Base-by-base conservation (phyloP, 2,888 invertebrate species). In the Esperia sulphurella region DNA sequence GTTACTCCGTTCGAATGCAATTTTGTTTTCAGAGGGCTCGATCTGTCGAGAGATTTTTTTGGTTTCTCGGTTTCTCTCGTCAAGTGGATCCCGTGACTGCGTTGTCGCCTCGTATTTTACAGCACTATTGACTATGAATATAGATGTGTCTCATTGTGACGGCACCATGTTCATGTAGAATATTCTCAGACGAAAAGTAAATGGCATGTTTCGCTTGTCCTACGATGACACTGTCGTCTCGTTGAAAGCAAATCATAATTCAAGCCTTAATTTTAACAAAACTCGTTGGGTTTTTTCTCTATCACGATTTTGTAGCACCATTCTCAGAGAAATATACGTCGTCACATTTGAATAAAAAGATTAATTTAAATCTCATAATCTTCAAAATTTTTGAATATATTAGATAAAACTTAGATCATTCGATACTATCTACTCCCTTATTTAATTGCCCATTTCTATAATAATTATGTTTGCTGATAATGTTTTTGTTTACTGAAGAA, bases 101-200 rank as follows among this genome's bases (percentile, higher is more conserved):
- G 49, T 55, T 58, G 39, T 38, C 41, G 57, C 41, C 49, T 65
- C 64, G 57, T 74, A 72, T 61, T 65, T 73, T 65, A 69, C 57
- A 66, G 55, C 51, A 50, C 56, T 59, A 59, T 58, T 53, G 59
- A 52, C 58, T 51, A 71, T 75, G 78, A 79, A 78, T 79, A 76
- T 68, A 73, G 59, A 78, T 78, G 72, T 78, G 72, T 65, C 68
- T 57, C 65, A 70, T 69, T 75, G 64, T 56, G 61, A 57, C 48
- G 56, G 63, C 55, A 53, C 59, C 35, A 66, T 67, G 8, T 64
- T 65, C 58, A 56, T 65, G 60, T 68, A 69, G 79, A 70, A 68
- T 75, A 74, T 65, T 64, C 59, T 59, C 63, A 51, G 57, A 60
- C 62, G 51, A 54, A 14, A 39, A n/a, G 12, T 39, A 39, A 14